These are phyloP conservation scores for Erethizon dorsatum DNA, from an alignment of 2,797 vertebrate species.

Conservation along the genomic window DNA sequence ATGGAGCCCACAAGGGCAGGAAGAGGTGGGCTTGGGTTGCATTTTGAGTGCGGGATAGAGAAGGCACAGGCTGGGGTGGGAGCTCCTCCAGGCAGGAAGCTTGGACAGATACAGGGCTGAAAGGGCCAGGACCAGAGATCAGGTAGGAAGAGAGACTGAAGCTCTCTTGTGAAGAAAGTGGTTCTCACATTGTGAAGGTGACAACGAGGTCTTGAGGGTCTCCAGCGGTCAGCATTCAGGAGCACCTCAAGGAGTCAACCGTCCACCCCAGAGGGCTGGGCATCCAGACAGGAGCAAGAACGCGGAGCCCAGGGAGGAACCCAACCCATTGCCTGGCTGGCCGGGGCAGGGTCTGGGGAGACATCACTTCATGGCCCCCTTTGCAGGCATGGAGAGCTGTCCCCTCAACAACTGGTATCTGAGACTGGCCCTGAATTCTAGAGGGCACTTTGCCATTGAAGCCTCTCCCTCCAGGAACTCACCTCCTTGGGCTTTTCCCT, in stretches of 20 bases:
- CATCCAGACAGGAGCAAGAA: background rate
- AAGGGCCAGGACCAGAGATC: background rate
- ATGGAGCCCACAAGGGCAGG: background rate
- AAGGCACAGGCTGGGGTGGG: background rate
- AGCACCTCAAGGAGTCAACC: background rate
- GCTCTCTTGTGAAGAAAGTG: too few relatives aligned
- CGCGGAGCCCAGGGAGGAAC: too few relatives aligned
- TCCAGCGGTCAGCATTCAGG: background rate
- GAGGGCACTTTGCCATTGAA: background rate
- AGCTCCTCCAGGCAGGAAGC: background rate
- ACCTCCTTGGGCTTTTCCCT: background rate
- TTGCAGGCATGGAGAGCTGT: too few relatives aligned
- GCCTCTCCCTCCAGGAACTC: background rate
- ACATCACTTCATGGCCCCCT: too few relatives aligned
- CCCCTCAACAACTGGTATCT: background rate
- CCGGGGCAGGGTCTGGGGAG: background rate
- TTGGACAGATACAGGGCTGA: background rate
- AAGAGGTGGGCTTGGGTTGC: too few relatives aligned
- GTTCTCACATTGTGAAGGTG: background rate
- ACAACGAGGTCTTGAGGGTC: background rate
- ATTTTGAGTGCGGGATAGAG: background rate
- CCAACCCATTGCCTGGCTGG: background rate
- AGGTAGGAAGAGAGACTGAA: background rate
- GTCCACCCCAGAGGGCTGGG: background rate
- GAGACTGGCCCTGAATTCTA: background rate